Base-by-base conservation (phyloP, 2,888 invertebrate species). In the Drosophila aldrichi region DNA sequence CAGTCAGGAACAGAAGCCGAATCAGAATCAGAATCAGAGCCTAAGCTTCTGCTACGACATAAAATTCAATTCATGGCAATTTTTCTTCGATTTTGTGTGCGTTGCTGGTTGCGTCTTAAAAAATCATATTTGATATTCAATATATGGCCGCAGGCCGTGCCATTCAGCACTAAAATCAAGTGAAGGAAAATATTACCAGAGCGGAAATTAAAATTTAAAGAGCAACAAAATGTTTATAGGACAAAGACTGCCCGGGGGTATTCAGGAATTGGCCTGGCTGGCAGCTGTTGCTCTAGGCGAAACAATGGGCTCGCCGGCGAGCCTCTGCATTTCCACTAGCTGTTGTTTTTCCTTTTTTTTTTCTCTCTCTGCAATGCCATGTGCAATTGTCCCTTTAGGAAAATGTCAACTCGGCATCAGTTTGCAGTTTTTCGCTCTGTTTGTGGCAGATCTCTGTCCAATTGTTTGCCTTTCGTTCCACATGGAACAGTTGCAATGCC, bases 51-150 rank as follows among this genome's bases (percentile, higher is more conserved):
- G 67, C 71, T 81, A 79, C 77, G 78, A 75, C 79, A 77, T 88
- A 80, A 83, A 84, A 84, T 81, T 76, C 81, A 84, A 89, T 89
- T 87, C 77, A 71, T 79, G 41, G 62, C 34, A 70, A 79, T 86
- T 75, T 87, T 77, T 72, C 66, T 48, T 40, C 25, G 6, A 77
- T 41, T 54, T 40, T 20, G 16, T 44, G 41, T 41, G 43, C 32
- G 56, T 48, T 41, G 41, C 40, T 52, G 14, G 20, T 20, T 43
- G 49, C 41, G 57, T 65, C 76, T 68, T 65, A 88, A 83, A 75
- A n/a, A 88, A 83, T 82, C 87, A 89, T 81, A 78, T 89, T 87
- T 77, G 74, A 76, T 77, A 66, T 81, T 73, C 80, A 69, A 73
- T 76, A 77, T 65, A 61, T 71, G 68, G 65, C 79, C 58, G 20